Conservation (phyloP, 2,888 invertebrate genomes). For the Lasioglossum villosulum region DNA sequence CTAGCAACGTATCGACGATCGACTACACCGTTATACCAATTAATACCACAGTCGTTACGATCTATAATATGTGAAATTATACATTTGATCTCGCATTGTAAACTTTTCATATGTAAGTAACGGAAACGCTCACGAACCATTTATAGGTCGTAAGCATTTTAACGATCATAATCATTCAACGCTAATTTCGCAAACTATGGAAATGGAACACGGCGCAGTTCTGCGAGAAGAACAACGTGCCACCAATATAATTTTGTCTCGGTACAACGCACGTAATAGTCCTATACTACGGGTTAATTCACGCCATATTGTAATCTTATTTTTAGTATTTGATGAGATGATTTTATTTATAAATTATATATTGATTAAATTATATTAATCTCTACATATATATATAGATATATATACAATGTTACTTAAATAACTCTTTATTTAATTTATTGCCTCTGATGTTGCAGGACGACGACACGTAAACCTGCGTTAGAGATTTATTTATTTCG, state of each 20-base stretch:
- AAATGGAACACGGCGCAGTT: conserved; percentile 14
- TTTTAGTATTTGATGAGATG: conserved; percentile 29
- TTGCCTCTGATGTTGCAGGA: conserved; percentile 39
- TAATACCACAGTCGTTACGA: conserved; percentile 4
- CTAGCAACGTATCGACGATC: not conserved
- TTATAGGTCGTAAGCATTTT: conserved; percentile 5
- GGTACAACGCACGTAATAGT: conserved; percentile 22
- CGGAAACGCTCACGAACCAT: not conserved
- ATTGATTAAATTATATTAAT: conserved; percentile 41
- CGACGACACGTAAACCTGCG: conserved; percentile 28
- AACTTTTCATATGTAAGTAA: conserved; percentile 22
- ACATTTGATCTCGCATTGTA: conserved; percentile 31
- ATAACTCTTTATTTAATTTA: conserved; percentile 60
- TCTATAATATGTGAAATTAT: conserved; percentile 9
- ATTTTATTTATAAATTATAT: conserved; percentile 47
- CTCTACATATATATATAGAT: conserved; percentile 25
- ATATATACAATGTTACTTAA: conserved; percentile 43
- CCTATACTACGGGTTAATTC: conserved; percentile 16
- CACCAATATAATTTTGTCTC: conserved; percentile 18
- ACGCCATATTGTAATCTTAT: conserved; percentile 21
- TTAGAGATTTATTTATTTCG: conserved; percentile 64
- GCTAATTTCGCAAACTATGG: conserved; percentile 1
- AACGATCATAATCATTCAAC: conserved; percentile 25
- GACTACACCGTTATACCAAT: conserved; percentile 1
- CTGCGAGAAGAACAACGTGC: conserved; percentile 23